Evolutionary conservation across 1,140 invertebrate genomes (phyloP).

Genomic region (Sinella curviseta): DNA sequence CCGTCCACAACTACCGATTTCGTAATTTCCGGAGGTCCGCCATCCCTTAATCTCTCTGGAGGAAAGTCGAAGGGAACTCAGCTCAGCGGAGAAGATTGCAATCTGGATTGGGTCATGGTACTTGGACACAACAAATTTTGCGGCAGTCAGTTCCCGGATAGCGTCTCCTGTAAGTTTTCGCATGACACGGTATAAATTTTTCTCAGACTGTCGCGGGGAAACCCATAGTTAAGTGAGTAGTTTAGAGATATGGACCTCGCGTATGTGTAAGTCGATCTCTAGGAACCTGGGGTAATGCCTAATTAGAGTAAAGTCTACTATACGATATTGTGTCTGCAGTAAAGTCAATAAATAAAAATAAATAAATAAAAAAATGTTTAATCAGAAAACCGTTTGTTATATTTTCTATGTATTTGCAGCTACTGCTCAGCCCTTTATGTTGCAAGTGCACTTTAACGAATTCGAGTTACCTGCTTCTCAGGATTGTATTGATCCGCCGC

Average conservation of each 20-base stretch:
- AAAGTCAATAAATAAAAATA: no score
- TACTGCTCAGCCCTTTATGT: constrained; percentile 33
- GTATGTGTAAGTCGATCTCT: no score
- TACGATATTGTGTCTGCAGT: no score
- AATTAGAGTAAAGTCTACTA: no score
- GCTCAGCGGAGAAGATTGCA: constrained; percentile 6
- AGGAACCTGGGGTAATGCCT: no score
- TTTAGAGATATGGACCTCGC: no score
- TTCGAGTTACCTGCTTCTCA: neutral
- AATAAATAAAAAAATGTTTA: neutral
- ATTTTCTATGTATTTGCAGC: no score
- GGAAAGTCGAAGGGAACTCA: neutral
- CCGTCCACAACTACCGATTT: constrained; percentile 23
- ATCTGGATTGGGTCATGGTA: constrained; percentile 35
- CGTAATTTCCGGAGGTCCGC: constrained; percentile 24
- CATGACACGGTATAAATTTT: neutral
- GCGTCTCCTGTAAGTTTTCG: constrained; percentile 30
- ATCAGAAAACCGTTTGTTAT: no score
- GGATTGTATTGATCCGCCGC: neutral
- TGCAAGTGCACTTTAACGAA: constrained; percentile 36
- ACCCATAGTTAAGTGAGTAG: no score
- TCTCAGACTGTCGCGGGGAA: no score
- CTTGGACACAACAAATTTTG: constrained; percentile 36
- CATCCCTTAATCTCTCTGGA: neutral
- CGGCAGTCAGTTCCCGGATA: constrained; percentile 28